Percentiles rank a stretch among this genome's conserved stretches.
Evolutionary conservation across 2,113 vertebrate species (phyloP).

Genomic region (Nothocercus julius): DNA sequence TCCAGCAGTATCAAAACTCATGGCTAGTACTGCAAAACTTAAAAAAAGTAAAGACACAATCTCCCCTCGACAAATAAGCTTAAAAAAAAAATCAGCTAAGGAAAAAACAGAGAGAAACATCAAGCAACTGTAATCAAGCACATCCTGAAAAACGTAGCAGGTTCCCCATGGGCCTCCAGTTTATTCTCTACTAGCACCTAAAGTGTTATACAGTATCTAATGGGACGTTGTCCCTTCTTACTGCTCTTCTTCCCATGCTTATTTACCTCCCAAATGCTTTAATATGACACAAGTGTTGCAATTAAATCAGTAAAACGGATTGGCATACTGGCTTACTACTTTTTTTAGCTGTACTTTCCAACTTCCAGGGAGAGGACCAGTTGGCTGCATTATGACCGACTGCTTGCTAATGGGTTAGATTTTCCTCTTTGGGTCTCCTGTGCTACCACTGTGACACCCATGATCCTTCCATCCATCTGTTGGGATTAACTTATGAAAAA

Average conservation of each 20-base stretch:
- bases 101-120: background rate
- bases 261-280: background rate
- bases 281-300: no score
- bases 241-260: fast-evolving
- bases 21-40: background rate
- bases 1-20: background rate
- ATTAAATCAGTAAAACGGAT: background rate
- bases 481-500: background rate
- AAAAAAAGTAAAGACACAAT: background rate
- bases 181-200: background rate
- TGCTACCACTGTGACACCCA: background rate
- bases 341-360: background rate
- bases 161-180: background rate
- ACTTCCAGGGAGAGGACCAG: background rate
- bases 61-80: background rate
- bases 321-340: background rate
- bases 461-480: background rate
- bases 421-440: background rate
- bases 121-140: background rate
- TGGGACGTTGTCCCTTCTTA: background rate
- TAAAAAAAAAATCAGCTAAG: fast-evolving
- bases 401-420: background rate
- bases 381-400: fast-evolving
- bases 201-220: no score
- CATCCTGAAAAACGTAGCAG: background rate